Percentiles rank a stretch among this genome's conserved stretches.
These are phyloP conservation scores for Anolis carolinensis DNA, from an alignment of 2,113 vertebrate genomes.

Conservation along the genomic window DNA sequence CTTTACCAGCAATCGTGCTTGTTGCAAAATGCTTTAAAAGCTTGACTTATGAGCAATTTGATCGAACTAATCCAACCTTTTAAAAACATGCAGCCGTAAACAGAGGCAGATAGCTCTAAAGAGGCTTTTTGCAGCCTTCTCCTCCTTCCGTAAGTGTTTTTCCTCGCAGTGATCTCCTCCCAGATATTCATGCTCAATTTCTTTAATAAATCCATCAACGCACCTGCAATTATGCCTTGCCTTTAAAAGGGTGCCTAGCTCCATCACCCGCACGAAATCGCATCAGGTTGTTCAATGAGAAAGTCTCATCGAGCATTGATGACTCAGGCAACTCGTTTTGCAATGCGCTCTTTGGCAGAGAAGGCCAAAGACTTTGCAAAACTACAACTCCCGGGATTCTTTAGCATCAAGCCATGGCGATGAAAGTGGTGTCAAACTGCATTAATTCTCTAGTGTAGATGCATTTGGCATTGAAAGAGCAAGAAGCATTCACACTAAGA, in stretches of 20 bases:
- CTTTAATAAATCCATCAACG: conserved; percentile 35
- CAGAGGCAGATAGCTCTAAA: conserved; percentile 45
- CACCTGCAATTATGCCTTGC: conserved; percentile 24
- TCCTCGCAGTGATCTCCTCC: conserved; percentile 35
- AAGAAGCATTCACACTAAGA: too few relatives aligned
- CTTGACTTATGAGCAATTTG: conserved; percentile 40
- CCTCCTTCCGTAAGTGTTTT: conserved; percentile 43
- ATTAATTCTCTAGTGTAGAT: too few relatives aligned
- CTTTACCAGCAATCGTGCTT: not conserved
- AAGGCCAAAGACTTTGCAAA: too few relatives aligned
- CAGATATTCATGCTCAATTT: conserved; percentile 32
- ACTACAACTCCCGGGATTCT: too few relatives aligned
- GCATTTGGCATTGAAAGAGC: too few relatives aligned
- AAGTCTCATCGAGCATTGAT: not conserved
- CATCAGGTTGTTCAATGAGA: not conserved
- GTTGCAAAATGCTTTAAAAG: not conserved
- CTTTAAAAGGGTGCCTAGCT: conserved; percentile 26
- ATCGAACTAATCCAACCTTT: conserved; percentile 42
- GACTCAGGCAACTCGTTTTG: not conserved
- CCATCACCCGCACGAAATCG: conserved; percentile 33
- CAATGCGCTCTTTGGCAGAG: too few relatives aligned
- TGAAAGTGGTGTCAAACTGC: too few relatives aligned
- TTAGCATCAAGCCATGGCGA: too few relatives aligned
- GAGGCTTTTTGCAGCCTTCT: conserved; percentile 26
- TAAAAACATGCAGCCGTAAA: conserved; percentile 39